Conservation (phyloP, 2,113 vertebrate species). For the Heloderma charlesbogerti region DNA sequence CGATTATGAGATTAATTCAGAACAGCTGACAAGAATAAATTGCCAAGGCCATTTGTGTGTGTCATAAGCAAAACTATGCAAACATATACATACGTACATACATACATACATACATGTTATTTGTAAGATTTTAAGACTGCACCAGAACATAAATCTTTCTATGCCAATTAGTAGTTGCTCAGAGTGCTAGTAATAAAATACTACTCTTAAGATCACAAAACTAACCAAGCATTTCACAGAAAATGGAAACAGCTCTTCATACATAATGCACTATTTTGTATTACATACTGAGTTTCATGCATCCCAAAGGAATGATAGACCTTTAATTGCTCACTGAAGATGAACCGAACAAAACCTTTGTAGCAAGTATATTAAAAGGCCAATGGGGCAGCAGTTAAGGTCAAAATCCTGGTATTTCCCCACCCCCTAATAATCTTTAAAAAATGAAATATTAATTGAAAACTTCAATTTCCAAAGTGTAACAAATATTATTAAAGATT, state of each 20-base stretch:
- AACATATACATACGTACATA: background rate
- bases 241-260: background rate
- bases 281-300: background rate
- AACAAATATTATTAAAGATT: background rate
- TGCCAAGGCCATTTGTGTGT: conserved; percentile 14
- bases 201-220: background rate
- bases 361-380: background rate
- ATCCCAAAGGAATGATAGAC: background rate
- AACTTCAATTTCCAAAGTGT: background rate
- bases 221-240: background rate
- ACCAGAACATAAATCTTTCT: background rate
- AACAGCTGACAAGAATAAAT: conserved; percentile 9
- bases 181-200: background rate
- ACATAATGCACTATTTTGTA: background rate
- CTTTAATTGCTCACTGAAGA: conserved; percentile 2
- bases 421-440: background rate
- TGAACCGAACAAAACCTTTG: background rate
- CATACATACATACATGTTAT: background rate
- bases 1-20: background rate
- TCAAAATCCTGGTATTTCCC: background rate
- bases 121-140: conserved; percentile 6
- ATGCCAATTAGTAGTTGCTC: background rate
- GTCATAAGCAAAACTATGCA: background rate
- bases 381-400: background rate
- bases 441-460: background rate